Evolutionary conservation across 1,140 invertebrate genomes (phyloP), one percentile per base, ranked within the genome.

Genomic region (Drosophila pachea): DNA sequence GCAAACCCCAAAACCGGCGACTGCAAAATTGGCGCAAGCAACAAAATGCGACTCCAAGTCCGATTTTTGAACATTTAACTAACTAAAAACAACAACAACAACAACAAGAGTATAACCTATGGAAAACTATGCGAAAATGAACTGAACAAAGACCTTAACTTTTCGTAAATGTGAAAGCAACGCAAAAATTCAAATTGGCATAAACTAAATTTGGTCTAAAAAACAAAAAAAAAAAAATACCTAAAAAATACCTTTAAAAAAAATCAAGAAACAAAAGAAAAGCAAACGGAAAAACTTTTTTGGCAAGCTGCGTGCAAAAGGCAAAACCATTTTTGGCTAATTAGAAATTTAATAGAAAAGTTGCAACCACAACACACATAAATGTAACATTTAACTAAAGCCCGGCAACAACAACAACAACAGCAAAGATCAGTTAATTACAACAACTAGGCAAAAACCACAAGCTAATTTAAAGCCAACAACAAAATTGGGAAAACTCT

Each of bases 401-500:
- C 56, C 52, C 73, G 36, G 22, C 22, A 43, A 22, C 65, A 78
- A 70, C 53, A 72, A 59, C 50, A 75, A 58, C 50, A 45, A 60
- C 67, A 58, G 52, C 40, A 67, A 65, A 71, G 77, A 74, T 79
- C 70, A 58, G 63, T 61, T 86, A 67, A 75, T 16, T 49, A 61
- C 35, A 60, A 9, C 14, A 78, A 82, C 68, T 35, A 68, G 56
- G 76, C 38, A 74, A 83, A 83, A 88, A 70, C 53, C 64, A 67
- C 68, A 70, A 88, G 12, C 40, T 12, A 88, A 88, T 86, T 87
- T 87, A 78, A 88, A 78, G 68, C 71, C 73, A 84, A 65, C 77
- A 79, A 88, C 62, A 52, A 87, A 88, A 88, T 88, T 88, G 81
- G 78, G 59, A 69, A 86, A 74, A 53, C 56, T 88, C 72, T 88